Base-by-base conservation (phyloP, 2,113 vertebrate genomes). In the Campylorhamphus procurvoides region DNA sequence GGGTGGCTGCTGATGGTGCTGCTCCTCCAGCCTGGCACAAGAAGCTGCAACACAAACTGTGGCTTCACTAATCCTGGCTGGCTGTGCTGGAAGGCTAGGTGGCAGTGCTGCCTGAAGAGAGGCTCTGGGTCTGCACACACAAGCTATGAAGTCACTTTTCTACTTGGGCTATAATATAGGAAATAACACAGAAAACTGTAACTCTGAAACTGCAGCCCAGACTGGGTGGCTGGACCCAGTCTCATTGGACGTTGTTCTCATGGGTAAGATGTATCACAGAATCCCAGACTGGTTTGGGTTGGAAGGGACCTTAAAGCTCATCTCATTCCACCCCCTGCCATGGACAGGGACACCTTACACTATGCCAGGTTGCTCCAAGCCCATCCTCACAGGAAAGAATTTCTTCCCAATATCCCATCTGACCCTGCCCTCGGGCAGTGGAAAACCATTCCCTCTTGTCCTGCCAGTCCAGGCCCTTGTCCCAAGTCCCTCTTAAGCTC, bases 171-270 rank as follows among this genome's bases (percentile, higher is more conserved):
- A 2, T 6, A 35, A 39, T 2, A 17, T 1, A 25, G 50, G 28
- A 44, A 86, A 66, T 1, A 63, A 76, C 52, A 76, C 37, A 60
- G 37, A 56, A 62, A 90, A n/a, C 12, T 12, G 18, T 8, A 50
- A 42, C 49, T 46, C 66, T 49, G 14, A n/a, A 67, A 31, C 53
- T 52, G 62, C 87, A 84, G 47, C 56, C 31, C 47, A 53, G 35
- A 31, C 46, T 16, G 24, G 33, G 25, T 37, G 19, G 12, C 13
- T 10, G 53, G 13, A 39, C 40, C 33, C 19, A 10, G 2, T 14
- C 52, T 37, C 2, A 0, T 2, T 20, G 59, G 63, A 50, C 28
- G n/a, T 39, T 7, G 7, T 60, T 27, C 53, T 37, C 16, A 1
- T 0, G 10, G 53, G 14, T 72, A n/a, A 56, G 39, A 22, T 18